A percentile compares a stretch with the other conserved stretches of the same genome.
Conservation (phyloP, 2,113 vertebrate genomes). For the Lanius collurio region DNA sequence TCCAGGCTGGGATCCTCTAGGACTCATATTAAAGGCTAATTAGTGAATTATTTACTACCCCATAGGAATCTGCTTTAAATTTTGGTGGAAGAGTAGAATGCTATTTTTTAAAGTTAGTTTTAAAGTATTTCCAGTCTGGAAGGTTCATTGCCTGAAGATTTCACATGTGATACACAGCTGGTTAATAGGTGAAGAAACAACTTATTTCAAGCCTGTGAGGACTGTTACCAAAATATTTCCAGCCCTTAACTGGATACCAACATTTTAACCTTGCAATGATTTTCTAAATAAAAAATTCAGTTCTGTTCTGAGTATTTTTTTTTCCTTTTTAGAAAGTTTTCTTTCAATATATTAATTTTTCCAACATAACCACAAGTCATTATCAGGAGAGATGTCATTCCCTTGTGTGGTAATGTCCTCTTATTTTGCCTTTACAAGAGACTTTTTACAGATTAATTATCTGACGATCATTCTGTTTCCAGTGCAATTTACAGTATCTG, state of each 20-base stretch:
- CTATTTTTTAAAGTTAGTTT: neutral
- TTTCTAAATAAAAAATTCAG: neutral
- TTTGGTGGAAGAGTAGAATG: neutral
- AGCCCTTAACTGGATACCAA: neutral
- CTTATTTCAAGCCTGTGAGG: slow-evolving; percentile 19
- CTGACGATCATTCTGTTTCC: neutral
- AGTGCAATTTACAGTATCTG: neutral
- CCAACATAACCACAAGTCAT: neutral
- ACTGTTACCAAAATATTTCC: slow-evolving; percentile 8
- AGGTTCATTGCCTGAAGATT: neutral
- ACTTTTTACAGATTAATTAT: neutral
- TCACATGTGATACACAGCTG: neutral
- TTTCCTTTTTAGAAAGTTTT: neutral
- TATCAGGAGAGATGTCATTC: neutral
- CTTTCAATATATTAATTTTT: neutral
- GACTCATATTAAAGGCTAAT: neutral
- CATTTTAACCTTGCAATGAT: neutral
- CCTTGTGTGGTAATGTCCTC: neutral
- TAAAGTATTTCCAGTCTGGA: neutral
- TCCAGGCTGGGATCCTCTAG: neutral
- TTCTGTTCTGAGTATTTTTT: neutral
- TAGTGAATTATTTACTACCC: neutral
- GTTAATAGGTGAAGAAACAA: neutral
- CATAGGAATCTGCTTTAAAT: neutral
- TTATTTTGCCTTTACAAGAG: neutral